Base-by-base conservation (phyloP, 2,797 vertebrate species). In the Neosilurus hyrtlii region DNA sequence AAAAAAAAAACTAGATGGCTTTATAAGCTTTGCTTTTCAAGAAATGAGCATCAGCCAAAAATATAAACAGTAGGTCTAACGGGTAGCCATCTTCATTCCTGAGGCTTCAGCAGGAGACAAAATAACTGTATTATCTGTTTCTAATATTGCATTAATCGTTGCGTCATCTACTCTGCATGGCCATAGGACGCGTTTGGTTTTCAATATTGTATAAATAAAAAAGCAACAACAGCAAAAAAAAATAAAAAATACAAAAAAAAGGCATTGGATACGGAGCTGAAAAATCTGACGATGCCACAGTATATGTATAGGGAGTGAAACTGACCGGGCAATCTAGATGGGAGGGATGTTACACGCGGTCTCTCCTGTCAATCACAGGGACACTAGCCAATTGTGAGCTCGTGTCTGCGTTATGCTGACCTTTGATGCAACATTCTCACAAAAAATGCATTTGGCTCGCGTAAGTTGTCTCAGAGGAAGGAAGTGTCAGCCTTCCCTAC, bases 31-130 rank as follows among this genome's bases (percentile, higher is more conserved):
- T 18, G 4, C 4, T 49, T 22, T 70, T 70, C 37, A 49, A 70
- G 10, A 6, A 68, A 43, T 68, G 10, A 63, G 71, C 24, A 49
- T 14, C 43, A 72, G 80, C 80, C 61, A 82, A 66, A 84, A 84
- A 80, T 22, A 76, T 57, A 63, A 80, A 75, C 68, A 70, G 84
- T 72, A 82, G 80, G 82, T 81, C 76, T 52, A 30, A 82, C 37
- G 37, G 78, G 56, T 73, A 81, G 84, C 72, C 76, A 67, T 86
- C 77, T 81, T 77, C 68, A 24, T 63, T 49, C 30, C 70, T 70
- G 35, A 72, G 75, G 83, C 83, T 63, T 82, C 59, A 75, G 77
- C 56, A 80, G 59, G 24, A 67, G 43, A 37, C 61, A 71, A 65
- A 79, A 74, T 67, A 66, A 72, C 85, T 22, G 37, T 37, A 37